phyloP scores from a whole-genome alignment of 1,140 invertebrate species.

The Leguminivora glycinivorella region DNA sequence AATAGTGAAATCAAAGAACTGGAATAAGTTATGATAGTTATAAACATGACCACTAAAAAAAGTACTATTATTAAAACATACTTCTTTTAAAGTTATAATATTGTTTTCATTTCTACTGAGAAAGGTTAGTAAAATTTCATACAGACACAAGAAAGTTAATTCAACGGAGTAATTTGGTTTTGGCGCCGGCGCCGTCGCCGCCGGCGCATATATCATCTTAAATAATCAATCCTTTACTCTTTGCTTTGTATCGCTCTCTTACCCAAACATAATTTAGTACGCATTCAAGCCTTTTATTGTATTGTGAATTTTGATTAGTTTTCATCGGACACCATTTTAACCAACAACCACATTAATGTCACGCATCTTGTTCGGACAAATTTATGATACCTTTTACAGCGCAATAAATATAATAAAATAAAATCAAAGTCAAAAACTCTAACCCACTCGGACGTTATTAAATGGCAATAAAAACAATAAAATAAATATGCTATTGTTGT shows the following conservation, averaged over 20 bases:
- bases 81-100: background rate
- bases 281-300: constrained; percentile 5
- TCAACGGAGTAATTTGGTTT: background rate
- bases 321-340: constrained; percentile 18
- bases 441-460: constrained; percentile 40
- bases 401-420: constrained; percentile 29
- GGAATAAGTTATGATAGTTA: too few species aligned
- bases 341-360: constrained; percentile 8
- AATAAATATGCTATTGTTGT: constrained; percentile 69
- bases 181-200: constrained; percentile 5
- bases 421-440: constrained; percentile 15
- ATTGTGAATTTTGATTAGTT: constrained; percentile 18
- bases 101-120: background rate
- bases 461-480: constrained; percentile 72
- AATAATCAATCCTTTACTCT: constrained; percentile 17
- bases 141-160: constrained; percentile 2
- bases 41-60: too few species aligned
- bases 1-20: too few species aligned
- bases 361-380: constrained; percentile 18
- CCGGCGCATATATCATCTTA: constrained; percentile 9
- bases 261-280: constrained; percentile 8
- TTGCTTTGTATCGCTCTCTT: background rate
- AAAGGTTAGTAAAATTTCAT: background rate
- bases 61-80: too few species aligned
- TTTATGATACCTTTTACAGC: constrained; percentile 19